These are phyloP conservation scores for Exocentrus adspersus DNA, from an alignment of 2,888 invertebrate genomes.

Conservation along the genomic window DNA sequence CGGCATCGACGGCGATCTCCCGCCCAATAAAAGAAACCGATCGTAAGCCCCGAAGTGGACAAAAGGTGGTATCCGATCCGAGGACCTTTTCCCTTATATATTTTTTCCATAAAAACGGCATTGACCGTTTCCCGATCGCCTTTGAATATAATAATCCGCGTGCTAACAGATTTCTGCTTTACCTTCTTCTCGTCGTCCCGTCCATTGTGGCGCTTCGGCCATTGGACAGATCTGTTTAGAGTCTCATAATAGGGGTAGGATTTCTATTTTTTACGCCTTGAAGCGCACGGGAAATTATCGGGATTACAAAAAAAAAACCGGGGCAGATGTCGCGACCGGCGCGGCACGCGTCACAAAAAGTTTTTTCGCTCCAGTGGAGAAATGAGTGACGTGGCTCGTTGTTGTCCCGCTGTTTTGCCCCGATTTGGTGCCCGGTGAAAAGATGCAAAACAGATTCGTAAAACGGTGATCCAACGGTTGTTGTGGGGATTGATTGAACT, in stretches of 20 bases:
- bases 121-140: constrained; percentile 56
- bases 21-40: constrained; percentile 53
- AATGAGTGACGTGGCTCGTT: constrained; percentile 42
- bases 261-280: constrained; percentile 42
- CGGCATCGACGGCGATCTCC: constrained; percentile 19
- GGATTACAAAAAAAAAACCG: constrained; percentile 45
- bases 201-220: constrained; percentile 41
- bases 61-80: constrained; percentile 41
- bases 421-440: constrained; percentile 2
- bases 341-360: constrained; percentile 48
- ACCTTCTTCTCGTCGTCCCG: constrained; percentile 43
- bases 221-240: constrained; percentile 33
- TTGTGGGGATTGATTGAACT: too few species aligned
- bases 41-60: constrained; percentile 56
- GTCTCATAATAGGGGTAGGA: constrained; percentile 33
- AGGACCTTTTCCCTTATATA: constrained; percentile 42
- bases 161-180: constrained; percentile 49
- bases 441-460: constrained; percentile 2
- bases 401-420: background rate
- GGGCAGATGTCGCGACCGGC: constrained; percentile 42
- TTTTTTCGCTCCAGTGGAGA: constrained; percentile 45
- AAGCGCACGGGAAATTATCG: constrained; percentile 40
- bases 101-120: constrained; percentile 52
- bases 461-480: background rate
- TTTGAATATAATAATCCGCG: constrained; percentile 58